Conservation (phyloP, 2,888 invertebrate genomes). For the Lithophane ornitopus region DNA sequence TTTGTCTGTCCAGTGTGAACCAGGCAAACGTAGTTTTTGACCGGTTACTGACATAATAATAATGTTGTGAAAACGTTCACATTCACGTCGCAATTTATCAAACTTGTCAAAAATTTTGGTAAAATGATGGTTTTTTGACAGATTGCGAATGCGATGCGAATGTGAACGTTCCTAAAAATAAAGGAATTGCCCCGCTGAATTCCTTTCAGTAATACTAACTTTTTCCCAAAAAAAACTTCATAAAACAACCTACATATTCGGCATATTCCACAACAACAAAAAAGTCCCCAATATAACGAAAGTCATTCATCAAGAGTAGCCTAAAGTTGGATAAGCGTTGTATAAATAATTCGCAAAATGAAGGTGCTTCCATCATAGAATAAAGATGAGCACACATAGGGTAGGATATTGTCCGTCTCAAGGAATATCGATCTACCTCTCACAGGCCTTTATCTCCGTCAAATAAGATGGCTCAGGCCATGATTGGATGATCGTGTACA, state of each 20-base stretch:
- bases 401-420: conserved; percentile 72
- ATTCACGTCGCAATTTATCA: too few relatives aligned
- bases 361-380: conserved; percentile 82
- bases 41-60: too few relatives aligned
- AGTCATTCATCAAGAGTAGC: conserved; percentile 76
- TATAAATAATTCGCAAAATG: conserved; percentile 83
- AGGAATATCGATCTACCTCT: conserved; percentile 70
- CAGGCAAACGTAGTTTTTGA: neutral
- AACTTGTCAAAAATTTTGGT: too few relatives aligned
- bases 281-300: conserved; percentile 62
- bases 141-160: too few relatives aligned
- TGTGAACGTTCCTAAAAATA: too few relatives aligned
- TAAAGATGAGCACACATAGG: conserved; percentile 85
- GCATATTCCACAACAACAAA: conserved; percentile 28
- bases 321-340: conserved; percentile 73
- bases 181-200: too few relatives aligned
- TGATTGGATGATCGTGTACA: conserved; percentile 72
- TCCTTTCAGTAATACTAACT: too few relatives aligned
- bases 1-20: neutral
- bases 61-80: too few relatives aligned
- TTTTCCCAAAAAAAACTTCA: neutral
- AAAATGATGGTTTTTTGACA: too few relatives aligned
- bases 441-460: conserved; percentile 74
- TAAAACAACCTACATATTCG: conserved; percentile 19
- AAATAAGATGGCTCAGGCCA: conserved; percentile 76